A percentile compares a stretch with the other conserved stretches of the same genome.
Evolutionary conservation across 2,888 invertebrate species (phyloP).

Genomic region (Torymus auratus): DNA sequence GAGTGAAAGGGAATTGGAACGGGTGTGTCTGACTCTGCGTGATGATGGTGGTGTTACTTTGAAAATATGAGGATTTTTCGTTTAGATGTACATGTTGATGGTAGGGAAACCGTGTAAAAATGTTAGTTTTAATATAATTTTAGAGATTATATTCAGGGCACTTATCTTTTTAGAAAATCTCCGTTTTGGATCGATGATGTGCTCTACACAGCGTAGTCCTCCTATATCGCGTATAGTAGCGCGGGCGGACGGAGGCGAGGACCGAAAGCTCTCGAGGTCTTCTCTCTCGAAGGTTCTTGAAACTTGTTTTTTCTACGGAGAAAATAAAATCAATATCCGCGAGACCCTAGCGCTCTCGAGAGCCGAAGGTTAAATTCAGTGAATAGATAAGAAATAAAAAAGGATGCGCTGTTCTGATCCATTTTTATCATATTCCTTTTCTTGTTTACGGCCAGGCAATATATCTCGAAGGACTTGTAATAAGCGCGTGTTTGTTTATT

Average conservation of each 20-base stretch:
- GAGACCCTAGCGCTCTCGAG: slow-evolving; percentile 19
- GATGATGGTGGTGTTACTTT: not conserved
- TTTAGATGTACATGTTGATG: not conserved
- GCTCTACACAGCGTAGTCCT: slow-evolving; percentile 5
- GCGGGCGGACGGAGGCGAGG: slow-evolving; percentile 44
- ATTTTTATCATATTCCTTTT: slow-evolving; percentile 23
- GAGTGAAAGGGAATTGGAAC: slow-evolving; percentile 37
- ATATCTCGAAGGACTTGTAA: not conserved
- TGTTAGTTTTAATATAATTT: not conserved
- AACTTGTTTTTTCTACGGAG: slow-evolving; percentile 63
- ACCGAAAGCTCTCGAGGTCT: slow-evolving; percentile 61
- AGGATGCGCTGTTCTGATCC: slow-evolving; percentile 16
- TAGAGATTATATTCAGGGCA: too few species aligned
- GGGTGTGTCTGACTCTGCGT: slow-evolving; percentile 29
- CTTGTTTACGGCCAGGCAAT: not conserved
- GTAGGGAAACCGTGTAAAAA: too few species aligned
- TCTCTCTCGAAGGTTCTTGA: slow-evolving; percentile 60
- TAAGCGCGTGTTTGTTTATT: too few species aligned
- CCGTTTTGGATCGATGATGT: slow-evolving; percentile 22
- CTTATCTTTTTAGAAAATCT: not conserved
- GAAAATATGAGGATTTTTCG: not conserved
- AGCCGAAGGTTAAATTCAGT: slow-evolving; percentile 51
- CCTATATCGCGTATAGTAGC: slow-evolving; percentile 2
- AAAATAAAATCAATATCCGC: slow-evolving; percentile 63
- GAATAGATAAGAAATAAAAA: slow-evolving; percentile 50